A percentile compares a stretch with the other conserved stretches of the same genome.
These are phyloP conservation scores for Ceyx margarethae DNA, from an alignment of 2,113 vertebrate genomes.

Conservation along the genomic window DNA sequence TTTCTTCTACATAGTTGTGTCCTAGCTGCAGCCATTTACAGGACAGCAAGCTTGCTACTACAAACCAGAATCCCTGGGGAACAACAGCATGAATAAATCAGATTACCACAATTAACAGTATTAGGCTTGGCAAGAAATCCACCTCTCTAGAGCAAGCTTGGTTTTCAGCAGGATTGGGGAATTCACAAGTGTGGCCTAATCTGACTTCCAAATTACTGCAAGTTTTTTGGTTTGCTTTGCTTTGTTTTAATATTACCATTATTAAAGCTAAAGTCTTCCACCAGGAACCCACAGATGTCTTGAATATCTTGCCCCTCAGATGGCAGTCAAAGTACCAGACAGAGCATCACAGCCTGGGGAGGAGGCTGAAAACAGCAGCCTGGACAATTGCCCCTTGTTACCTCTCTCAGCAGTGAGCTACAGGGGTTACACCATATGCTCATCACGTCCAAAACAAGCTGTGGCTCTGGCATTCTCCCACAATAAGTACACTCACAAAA, in stretches of 20 bases:
- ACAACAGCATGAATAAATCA: slow-evolving; percentile 14
- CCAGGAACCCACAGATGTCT: background rate
- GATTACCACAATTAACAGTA: slow-evolving; percentile 1
- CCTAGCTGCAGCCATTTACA: background rate
- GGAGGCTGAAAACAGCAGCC: background rate
- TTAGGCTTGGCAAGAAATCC: background rate
- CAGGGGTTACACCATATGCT: accelerated
- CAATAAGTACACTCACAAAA: background rate
- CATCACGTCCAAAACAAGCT: background rate
- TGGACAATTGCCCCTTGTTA: background rate
- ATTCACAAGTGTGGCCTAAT: background rate
- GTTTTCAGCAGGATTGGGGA: background rate
- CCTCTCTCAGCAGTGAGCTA: background rate
- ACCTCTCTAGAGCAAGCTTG: background rate
- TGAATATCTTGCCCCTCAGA: background rate
- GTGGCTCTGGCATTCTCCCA: background rate
- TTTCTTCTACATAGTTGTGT: background rate
- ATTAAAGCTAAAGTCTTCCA: background rate
- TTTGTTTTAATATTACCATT: background rate
- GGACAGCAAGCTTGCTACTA: background rate
- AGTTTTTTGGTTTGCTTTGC: background rate
- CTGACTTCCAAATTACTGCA: background rate
- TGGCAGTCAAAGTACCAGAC: background rate
- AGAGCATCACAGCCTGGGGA: background rate
- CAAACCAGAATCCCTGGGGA: background rate